phyloP scores from a whole-genome alignment of 2,113 vertebrate species.

The Trematocara stigmaticum region DNA sequence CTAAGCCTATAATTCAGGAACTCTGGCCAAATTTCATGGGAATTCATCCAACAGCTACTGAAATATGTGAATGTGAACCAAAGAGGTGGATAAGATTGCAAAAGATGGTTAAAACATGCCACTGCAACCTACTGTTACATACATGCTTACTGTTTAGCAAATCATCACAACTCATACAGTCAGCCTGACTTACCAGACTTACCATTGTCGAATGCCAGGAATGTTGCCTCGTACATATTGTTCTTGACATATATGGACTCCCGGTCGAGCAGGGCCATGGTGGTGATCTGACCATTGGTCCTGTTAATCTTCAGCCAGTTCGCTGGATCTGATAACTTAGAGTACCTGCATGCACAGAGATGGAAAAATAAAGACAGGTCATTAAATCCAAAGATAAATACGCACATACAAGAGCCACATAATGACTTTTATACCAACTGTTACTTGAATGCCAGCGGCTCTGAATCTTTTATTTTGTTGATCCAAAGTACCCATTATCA shows the following conservation, averaged over 20 bases:
- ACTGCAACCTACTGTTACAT: background rate
- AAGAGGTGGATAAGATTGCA: background rate
- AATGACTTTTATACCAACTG: background rate
- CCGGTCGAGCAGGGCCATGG: constrained; percentile 88
- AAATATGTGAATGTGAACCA: background rate
- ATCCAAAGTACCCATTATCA: constrained; percentile 31
- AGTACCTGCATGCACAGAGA: constrained; percentile 77
- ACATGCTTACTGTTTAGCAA: background rate
- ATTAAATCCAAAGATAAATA: background rate
- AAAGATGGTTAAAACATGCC: background rate
- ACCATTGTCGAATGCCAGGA: constrained; percentile 97
- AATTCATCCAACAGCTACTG: fast-evolving
- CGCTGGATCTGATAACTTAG: constrained; percentile 92
- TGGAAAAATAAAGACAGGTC: background rate
- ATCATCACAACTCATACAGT: background rate
- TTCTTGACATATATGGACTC: constrained; percentile 91
- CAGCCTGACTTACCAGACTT: constrained; percentile 67
- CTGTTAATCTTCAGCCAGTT: constrained; percentile 95
- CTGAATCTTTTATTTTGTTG: constrained; percentile 18
- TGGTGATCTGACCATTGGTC: constrained; percentile 93
- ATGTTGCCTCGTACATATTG: constrained; percentile 95
- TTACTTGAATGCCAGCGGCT: background rate
- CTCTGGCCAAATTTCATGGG: background rate
- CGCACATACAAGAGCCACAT: background rate
- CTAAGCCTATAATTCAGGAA: background rate